Percentiles rank a stretch among this genome's conserved stretches.
Evolutionary conservation across 2,113 vertebrate species (phyloP).

Genomic region (Aix galericulata): DNA sequence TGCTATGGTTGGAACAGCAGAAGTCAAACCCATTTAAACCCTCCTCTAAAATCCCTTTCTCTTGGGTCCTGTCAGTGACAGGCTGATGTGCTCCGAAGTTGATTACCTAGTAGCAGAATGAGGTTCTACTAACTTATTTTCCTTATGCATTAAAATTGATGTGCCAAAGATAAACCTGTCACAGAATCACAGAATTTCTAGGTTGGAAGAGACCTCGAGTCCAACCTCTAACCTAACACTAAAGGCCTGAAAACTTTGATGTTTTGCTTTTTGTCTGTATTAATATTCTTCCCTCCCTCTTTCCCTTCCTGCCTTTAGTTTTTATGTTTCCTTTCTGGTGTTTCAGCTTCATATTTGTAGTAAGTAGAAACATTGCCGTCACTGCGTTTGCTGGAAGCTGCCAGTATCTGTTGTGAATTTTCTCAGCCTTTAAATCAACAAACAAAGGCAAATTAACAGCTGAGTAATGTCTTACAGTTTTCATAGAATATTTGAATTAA

Average conservation of each 20-base stretch:
- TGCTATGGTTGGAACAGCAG: background rate
- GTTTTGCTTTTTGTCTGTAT: background rate
- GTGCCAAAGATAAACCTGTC: background rate
- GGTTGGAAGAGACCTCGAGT: too few species aligned
- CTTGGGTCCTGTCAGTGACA: background rate
- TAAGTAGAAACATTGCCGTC: background rate
- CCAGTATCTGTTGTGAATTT: background rate
- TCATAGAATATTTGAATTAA: background rate
- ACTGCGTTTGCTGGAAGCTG: background rate
- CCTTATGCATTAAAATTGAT: background rate
- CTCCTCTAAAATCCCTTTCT: background rate
- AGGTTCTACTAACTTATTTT: background rate
- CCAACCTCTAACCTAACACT: too few species aligned
- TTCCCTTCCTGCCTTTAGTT: background rate
- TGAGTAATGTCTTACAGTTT: background rate
- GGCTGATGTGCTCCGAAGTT: background rate
- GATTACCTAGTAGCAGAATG: background rate
- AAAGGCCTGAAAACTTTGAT: background rate
- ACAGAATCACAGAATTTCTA: too few species aligned
- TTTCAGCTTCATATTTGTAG: background rate
- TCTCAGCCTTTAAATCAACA: background rate
- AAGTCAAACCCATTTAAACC: background rate
- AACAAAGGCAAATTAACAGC: background rate
- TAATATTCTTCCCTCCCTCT: background rate
- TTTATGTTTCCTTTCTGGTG: background rate